phyloP scores from a whole-genome alignment of 2,113 vertebrate genomes.

The Lophura nycthemera region DNA sequence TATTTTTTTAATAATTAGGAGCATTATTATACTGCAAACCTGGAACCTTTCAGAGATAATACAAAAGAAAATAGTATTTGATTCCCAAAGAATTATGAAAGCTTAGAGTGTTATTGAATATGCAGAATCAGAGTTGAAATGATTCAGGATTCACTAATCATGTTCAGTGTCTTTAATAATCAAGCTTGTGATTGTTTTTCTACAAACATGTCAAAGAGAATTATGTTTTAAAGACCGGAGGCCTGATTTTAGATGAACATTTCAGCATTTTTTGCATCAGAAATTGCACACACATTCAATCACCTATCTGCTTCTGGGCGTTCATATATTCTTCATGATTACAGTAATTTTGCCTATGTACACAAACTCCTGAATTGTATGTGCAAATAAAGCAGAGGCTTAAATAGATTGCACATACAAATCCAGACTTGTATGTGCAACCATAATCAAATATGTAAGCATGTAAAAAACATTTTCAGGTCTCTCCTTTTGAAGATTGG shows the following conservation, averaged over 20 bases:
- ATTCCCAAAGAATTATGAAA: background rate
- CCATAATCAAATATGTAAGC: background rate
- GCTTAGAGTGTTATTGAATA: background rate
- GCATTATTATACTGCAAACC: background rate
- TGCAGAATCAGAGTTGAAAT: background rate
- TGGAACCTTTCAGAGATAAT: background rate
- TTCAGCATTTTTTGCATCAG: background rate
- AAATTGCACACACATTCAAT: background rate
- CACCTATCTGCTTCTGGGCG: background rate
- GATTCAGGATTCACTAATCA: background rate
- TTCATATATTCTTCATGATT: background rate
- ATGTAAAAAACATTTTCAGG: background rate
- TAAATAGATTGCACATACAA: background rate
- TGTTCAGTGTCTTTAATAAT: background rate
- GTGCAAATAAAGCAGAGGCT: background rate
- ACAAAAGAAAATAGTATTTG: background rate
- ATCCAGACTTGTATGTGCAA: background rate
- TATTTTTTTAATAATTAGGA: background rate
- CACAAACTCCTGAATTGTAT: background rate
- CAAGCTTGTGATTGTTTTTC: background rate
- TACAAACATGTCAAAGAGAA: background rate
- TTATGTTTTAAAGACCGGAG: background rate
- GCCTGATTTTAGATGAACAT: background rate
- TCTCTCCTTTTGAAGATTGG: background rate
- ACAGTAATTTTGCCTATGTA: background rate